Conservation (phyloP, 2,797 vertebrate species). For the Thunnus albacares region DNA sequence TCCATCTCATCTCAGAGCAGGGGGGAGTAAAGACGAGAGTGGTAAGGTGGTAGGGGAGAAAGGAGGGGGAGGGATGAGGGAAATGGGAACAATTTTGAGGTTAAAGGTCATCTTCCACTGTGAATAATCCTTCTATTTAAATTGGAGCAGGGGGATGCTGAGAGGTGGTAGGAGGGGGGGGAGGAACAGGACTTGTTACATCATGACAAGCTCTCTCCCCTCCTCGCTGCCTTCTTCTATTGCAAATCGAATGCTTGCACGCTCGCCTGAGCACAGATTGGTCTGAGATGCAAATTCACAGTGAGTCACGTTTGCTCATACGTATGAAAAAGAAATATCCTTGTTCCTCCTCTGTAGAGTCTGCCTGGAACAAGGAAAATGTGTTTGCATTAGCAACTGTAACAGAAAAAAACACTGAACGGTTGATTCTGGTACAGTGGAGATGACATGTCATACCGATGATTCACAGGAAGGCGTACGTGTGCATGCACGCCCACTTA, state of each 20-base stretch:
- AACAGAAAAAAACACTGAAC: conserved; percentile 42
- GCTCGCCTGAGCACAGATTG: conserved; percentile 64
- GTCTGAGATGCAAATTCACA: conserved; percentile 75
- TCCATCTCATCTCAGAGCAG: conserved; percentile 18
- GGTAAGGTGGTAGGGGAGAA: neutral
- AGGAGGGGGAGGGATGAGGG: conserved; percentile 11
- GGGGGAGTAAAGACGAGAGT: neutral
- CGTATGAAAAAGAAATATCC: conserved; percentile 49
- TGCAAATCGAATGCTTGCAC: conserved; percentile 64
- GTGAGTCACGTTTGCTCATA: conserved; percentile 59
- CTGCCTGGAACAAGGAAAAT: conserved; percentile 45
- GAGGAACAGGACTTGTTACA: conserved; percentile 58
- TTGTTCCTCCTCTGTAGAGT: conserved; percentile 32
- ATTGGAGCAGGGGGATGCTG: conserved; percentile 38
- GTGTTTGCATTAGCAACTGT: conserved; percentile 40
- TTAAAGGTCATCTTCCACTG: conserved; percentile 64
- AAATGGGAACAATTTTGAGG: conserved; percentile 43
- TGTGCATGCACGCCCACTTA: conserved; percentile 4
- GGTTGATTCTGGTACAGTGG: conserved; percentile 21
- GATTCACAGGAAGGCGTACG: conserved; percentile 23
- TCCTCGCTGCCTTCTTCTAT: conserved; percentile 43
- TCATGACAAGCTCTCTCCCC: conserved; percentile 62
- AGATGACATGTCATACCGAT: conserved; percentile 18
- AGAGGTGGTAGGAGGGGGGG: conserved; percentile 9
- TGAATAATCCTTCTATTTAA: conserved; percentile 61